Conservation (phyloP, 1,140 invertebrate genomes). For the Aleiodes sp. region DNA sequence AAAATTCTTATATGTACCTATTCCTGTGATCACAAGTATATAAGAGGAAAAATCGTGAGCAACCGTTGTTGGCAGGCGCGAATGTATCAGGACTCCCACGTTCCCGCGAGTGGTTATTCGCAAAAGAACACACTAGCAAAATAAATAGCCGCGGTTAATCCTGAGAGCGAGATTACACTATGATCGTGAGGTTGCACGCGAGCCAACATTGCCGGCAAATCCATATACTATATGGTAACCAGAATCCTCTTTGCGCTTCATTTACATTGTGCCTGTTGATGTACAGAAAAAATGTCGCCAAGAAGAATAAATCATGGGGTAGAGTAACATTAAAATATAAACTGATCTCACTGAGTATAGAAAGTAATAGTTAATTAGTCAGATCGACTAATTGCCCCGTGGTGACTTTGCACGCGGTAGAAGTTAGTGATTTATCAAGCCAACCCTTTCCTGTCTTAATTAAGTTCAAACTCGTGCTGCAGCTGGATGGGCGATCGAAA, state of each 20-base stretch:
- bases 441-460: background rate
- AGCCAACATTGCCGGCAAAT: conserved; percentile 8
- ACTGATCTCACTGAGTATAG: background rate
- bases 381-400: background rate
- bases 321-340: background rate
- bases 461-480: background rate
- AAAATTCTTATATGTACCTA: background rate
- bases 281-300: background rate
- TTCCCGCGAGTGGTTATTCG: conserved; percentile 5
- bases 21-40: background rate
- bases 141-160: conserved; percentile 22
- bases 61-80: conserved; percentile 4
- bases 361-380: background rate
- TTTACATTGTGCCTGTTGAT: background rate
- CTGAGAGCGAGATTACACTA: conserved; percentile 20
- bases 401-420: background rate
- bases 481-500: background rate
- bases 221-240: background rate
- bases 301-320: background rate
- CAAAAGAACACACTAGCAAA: background rate
- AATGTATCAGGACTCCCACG: conserved; percentile 18
- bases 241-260: background rate
- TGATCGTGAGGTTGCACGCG: conserved; percentile 15
- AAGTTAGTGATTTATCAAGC: conserved; percentile 11
- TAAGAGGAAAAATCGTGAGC: conserved; percentile 15